phyloP scores from a whole-genome alignment of 2,113 vertebrate species.

The Aspiorhynchus laticeps region DNA sequence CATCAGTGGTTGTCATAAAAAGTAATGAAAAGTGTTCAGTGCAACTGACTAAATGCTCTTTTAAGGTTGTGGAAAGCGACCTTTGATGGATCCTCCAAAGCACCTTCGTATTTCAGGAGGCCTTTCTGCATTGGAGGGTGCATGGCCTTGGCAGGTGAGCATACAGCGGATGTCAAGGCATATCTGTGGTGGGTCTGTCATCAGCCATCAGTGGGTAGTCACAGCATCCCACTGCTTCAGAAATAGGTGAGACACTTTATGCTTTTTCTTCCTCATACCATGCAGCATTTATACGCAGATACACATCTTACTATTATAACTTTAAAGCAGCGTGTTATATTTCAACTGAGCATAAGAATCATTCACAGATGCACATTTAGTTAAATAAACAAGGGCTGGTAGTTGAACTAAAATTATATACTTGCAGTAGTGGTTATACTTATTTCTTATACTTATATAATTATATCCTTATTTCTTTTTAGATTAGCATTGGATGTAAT shows the following conservation, averaged over 20 bases:
- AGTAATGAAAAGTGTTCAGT: not conserved
- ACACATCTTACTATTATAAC: not conserved
- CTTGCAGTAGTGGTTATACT: not conserved
- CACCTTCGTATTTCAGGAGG: conserved; percentile 63
- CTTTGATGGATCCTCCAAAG: conserved; percentile 44
- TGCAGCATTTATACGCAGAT: not conserved
- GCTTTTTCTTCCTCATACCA: not conserved
- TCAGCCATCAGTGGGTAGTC: conserved; percentile 60
- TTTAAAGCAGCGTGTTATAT: not conserved
- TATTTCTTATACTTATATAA: too few species aligned
- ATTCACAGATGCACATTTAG: not conserved
- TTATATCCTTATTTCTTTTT: not conserved
- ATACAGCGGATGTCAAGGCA: conserved; percentile 57
- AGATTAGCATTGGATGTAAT: not conserved
- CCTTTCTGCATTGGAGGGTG: conserved; percentile 55
- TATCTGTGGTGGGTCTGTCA: conserved; percentile 61
- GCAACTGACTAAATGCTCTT: not conserved
- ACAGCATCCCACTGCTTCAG: conserved; percentile 67
- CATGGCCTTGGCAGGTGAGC: conserved; percentile 74
- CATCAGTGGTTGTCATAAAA: not conserved
- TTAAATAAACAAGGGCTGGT: not conserved
- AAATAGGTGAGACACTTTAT: conserved; percentile 28
- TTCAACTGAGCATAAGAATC: not conserved
- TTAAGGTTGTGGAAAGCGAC: conserved; percentile 63
- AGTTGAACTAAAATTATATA: not conserved